These are phyloP conservation scores for Mellilla xanthometata DNA, from an alignment of 2,888 invertebrate genomes.

Conservation along the genomic window DNA sequence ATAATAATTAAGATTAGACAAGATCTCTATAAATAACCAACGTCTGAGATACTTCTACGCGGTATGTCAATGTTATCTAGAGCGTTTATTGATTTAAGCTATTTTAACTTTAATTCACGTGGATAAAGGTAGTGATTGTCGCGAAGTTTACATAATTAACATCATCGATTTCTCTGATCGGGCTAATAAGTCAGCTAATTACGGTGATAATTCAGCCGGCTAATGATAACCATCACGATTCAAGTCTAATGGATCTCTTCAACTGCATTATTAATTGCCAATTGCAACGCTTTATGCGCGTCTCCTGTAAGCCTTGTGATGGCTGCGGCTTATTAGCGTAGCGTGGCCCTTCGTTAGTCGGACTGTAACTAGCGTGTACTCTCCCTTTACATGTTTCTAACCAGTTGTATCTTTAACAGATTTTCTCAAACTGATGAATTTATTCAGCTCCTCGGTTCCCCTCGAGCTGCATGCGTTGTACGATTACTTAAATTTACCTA, in stretches of 20 bases:
- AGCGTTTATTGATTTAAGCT: too few relatives aligned
- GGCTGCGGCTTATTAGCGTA: slow-evolving; percentile 32
- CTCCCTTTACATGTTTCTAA: not conserved
- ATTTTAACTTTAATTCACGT: too few relatives aligned
- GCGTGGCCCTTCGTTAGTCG: slow-evolving; percentile 3
- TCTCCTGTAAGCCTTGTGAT: slow-evolving; percentile 28
- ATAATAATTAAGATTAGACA: not conserved
- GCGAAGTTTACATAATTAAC: slow-evolving; percentile 2
- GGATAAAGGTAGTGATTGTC: not conserved
- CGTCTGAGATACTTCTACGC: not conserved
- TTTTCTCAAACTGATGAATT: not conserved
- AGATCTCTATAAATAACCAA: not conserved
- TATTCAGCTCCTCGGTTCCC: not conserved
- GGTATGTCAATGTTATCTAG: too few relatives aligned
- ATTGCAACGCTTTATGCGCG: slow-evolving; percentile 32
- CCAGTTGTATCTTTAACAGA: slow-evolving; percentile 1
- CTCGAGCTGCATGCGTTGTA: too few relatives aligned
- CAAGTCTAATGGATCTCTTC: slow-evolving; percentile 12
- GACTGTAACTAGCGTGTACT: not conserved
- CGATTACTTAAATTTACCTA: too few relatives aligned
- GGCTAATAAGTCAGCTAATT: slow-evolving; percentile 15
- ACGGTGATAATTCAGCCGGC: slow-evolving; percentile 10
- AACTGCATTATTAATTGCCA: slow-evolving; percentile 24
- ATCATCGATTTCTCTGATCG: slow-evolving; percentile 1
- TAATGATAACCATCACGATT: slow-evolving; percentile 16